Evolutionary conservation across 2,797 vertebrate genomes (phyloP), one percentile per base, ranked within the genome.

Genomic region (Acrossocheilus wenchowensis): DNA sequence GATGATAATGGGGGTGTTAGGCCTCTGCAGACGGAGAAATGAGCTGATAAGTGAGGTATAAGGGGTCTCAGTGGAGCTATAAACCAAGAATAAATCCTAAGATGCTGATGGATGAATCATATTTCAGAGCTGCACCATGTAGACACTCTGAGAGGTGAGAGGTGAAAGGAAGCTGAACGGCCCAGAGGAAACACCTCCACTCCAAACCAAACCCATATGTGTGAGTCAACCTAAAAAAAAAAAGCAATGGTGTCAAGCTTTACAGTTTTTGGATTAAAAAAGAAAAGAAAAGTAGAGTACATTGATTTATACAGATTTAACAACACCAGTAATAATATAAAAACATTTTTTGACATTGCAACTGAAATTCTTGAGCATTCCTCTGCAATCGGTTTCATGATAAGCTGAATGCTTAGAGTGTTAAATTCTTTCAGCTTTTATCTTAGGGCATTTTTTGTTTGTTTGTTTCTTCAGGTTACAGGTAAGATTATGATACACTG

Each of bases 191-290:
- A 86, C 85, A 88, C 54, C 83, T 82, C 57, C 74, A 80, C 54
- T 86, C 54, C 39, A 93, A 94, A 94, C 87, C 86, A 86, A 87
- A 92, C 88, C 92, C 93, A 96, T 93, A 95, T 94, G 93, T 93
- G 87, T 1, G 21, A 87, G 85, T 87, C 89, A 87, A 82, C 60
- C 68, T 68, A 88, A 83, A 72, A 50, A 72, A n/a, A 50, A 45
- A 77, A 62, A 84, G 30, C 84, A 14, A 64, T 48, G 60, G 69
- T 74, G 69, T 48, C 43, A 75, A 30, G 45, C 23, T 57, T 79
- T 78, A 48, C 36, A 64, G 36, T 69, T 75, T 50, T 50, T 36
- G 19, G 11, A 68, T 36, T 2, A 36, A 36, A 36, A 36, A 36
- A n/a, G n/a, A n/a, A 30, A 15, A 77, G 36, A 36, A 60, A 15